Conservation (phyloP, 2,888 invertebrate species). For the Agriopis aurantiaria region DNA sequence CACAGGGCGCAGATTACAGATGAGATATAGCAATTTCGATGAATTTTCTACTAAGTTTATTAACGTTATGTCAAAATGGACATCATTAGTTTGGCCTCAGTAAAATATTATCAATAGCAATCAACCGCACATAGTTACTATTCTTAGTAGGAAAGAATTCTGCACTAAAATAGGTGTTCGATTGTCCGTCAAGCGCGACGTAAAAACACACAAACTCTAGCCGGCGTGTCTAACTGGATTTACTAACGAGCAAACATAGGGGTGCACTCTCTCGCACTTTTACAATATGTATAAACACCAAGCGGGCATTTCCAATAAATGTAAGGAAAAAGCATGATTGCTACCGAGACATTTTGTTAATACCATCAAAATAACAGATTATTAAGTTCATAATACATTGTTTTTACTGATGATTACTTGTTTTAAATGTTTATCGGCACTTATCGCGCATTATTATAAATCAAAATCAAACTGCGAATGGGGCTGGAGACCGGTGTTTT, state of each 20-base stretch:
- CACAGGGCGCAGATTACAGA: too few species aligned
- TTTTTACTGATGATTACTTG: not conserved
- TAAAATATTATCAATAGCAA: not conserved
- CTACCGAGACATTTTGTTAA: not conserved
- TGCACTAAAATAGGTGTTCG: not conserved
- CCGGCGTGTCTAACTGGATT: conserved; percentile 11
- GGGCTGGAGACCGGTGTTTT: too few species aligned
- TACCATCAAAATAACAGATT: too few species aligned
- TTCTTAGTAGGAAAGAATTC: not conserved
- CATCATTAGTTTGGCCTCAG: too few species aligned
- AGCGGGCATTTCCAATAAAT: not conserved
- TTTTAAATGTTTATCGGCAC: not conserved
- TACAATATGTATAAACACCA: not conserved
- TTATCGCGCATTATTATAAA: too few species aligned
- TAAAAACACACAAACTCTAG: conserved; percentile 11
- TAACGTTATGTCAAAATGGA: too few species aligned
- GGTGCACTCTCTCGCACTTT: conserved; percentile 11
- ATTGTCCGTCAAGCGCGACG: conserved; percentile 7
- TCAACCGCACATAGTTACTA: not conserved
- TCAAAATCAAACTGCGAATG: too few species aligned
- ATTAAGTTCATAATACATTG: too few species aligned
- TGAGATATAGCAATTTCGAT: too few species aligned
- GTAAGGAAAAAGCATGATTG: not conserved
- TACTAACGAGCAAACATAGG: conserved; percentile 15
- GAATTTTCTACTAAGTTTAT: too few species aligned